Percentiles rank a stretch among this genome's conserved stretches.
Evolutionary conservation across 2,797 vertebrate genomes (phyloP).

Genomic region (Ambastaia sidthimunki): DNA sequence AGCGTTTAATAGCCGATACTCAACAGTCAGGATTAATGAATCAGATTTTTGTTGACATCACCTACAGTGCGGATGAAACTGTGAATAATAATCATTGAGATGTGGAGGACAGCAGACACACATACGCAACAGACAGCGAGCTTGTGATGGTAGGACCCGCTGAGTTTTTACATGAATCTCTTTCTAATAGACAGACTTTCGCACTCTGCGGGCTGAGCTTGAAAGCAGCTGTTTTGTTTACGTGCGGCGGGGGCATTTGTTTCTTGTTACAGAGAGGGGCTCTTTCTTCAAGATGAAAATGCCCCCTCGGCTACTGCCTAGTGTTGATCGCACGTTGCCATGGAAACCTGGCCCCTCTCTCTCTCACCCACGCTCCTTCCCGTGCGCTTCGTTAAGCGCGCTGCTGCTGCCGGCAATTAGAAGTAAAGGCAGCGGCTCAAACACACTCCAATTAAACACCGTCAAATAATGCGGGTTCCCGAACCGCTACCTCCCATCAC

Average conservation of each 20-base stretch:
- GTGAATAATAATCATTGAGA: conserved; percentile 47
- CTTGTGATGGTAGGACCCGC: conserved; percentile 28
- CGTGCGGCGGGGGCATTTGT: conserved; percentile 48
- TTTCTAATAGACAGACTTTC: conserved; percentile 44
- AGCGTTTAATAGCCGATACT: conserved; percentile 32
- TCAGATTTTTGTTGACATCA: conserved; percentile 40
- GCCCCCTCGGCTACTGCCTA: conserved; percentile 72
- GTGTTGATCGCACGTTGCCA: conserved; percentile 75
- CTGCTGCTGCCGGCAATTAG: conserved; percentile 82
- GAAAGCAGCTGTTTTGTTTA: conserved; percentile 48
- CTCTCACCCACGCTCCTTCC: conserved; percentile 59
- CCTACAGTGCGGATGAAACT: conserved; percentile 33
- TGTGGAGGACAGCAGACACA: conserved; percentile 22
- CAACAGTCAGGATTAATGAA: conserved; percentile 53
- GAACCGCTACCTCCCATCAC: conserved; percentile 65
- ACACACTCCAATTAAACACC: conserved; percentile 81
- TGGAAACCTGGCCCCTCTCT: conserved; percentile 82
- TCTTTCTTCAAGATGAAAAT: conserved; percentile 78
- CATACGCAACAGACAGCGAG: conserved; percentile 28
- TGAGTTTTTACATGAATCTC: conserved; percentile 50
- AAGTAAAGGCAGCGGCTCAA: conserved; percentile 81
- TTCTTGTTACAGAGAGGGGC: conserved; percentile 19
- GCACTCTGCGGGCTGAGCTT: conserved; percentile 43
- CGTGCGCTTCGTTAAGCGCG: conserved; percentile 81
- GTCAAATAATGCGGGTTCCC: conserved; percentile 74